Percentiles rank a stretch among this genome's conserved stretches.
These are phyloP conservation scores for Physella acuta DNA, from an alignment of 1,140 invertebrate species.

Conservation along the genomic window DNA sequence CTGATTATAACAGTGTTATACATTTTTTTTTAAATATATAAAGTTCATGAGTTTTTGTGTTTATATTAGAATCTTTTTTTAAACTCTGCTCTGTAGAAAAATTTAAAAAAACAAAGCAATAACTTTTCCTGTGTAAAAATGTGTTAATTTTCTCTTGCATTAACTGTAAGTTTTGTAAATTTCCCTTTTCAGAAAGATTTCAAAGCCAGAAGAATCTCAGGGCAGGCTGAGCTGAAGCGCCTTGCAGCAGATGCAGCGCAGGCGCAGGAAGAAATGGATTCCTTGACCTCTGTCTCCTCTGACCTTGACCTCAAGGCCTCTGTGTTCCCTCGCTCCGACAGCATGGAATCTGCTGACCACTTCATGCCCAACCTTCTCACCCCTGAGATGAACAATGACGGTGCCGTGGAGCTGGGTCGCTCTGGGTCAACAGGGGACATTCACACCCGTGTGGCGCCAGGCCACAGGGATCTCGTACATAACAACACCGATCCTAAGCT, in stretches of 20 bases:
- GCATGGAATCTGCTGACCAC: slow-evolving; percentile 32
- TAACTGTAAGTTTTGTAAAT: too few species aligned
- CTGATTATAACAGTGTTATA: too few species aligned
- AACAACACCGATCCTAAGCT: slow-evolving; percentile 5
- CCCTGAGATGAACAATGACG: neutral
- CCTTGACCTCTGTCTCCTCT: slow-evolving; percentile 8
- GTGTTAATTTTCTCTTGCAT: too few species aligned
- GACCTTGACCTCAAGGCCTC: neutral
- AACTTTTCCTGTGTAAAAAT: too few species aligned
- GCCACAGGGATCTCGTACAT: slow-evolving; percentile 6
- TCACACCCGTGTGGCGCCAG: neutral
- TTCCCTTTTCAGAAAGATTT: slow-evolving; percentile 24
- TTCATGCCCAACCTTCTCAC: slow-evolving; percentile 30
- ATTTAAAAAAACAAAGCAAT: too few species aligned
- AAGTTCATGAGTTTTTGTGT: too few species aligned
- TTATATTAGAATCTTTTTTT: too few species aligned
- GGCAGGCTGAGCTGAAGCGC: slow-evolving; percentile 10
- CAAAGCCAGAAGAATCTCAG: slow-evolving; percentile 9
- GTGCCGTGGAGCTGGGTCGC: neutral
- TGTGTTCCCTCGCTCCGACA: slow-evolving; percentile 26
- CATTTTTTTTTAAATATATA: too few species aligned
- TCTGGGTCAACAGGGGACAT: slow-evolving; percentile 12
- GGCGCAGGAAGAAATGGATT: slow-evolving; percentile 19
- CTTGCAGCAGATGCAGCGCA: neutral
- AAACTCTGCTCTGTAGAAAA: too few species aligned